Conservation (phyloP, 1,140 invertebrate genomes). For the Bombus fervidus region DNA sequence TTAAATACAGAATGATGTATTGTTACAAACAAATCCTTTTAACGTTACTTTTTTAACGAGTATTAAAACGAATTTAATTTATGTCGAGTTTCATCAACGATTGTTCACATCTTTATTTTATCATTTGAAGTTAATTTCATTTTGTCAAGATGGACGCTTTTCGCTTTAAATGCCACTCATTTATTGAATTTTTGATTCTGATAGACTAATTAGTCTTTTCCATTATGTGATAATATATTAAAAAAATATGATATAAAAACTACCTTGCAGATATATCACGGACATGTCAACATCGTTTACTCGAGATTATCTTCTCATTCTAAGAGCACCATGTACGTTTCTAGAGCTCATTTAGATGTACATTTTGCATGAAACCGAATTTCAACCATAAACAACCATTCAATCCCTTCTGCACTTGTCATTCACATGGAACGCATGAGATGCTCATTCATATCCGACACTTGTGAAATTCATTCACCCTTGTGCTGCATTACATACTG, state of each 20-base stretch:
- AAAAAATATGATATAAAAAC: not conserved
- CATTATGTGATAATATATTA: not conserved
- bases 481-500: not conserved
- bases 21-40: too few species aligned
- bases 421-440: not conserved
- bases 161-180: too few species aligned
- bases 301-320: not conserved
- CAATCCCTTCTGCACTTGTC: slow-evolving; percentile 7
- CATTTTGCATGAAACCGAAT: not conserved
- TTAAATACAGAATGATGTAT: too few species aligned
- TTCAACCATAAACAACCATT: slow-evolving; percentile 1
- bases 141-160: too few species aligned
- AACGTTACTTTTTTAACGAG: too few species aligned
- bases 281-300: not conserved
- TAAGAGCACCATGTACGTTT: not conserved
- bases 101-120: too few species aligned
- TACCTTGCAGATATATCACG: not conserved
- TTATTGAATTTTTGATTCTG: too few species aligned
- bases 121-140: too few species aligned
- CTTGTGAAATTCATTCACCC: slow-evolving; percentile 16
- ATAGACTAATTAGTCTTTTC: too few species aligned
- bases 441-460: slow-evolving; percentile 7
- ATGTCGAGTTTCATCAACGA: too few species aligned
- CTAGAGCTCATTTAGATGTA: not conserved
- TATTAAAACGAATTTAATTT: too few species aligned